These are phyloP conservation scores for Chauna torquata DNA, from an alignment of 2,113 vertebrate species.

Conservation along the genomic window DNA sequence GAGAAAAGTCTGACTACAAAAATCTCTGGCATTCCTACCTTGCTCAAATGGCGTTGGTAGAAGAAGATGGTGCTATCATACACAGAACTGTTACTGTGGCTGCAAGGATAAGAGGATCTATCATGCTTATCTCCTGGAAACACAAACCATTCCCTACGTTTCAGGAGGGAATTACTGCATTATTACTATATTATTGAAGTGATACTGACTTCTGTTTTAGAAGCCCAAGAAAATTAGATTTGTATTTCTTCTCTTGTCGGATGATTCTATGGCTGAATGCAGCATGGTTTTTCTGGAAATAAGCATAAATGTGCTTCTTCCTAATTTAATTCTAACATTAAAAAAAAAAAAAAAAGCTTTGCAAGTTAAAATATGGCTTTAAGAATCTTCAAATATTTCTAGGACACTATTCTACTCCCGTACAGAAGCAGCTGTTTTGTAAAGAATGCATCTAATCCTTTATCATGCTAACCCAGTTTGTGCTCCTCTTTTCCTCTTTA, in stretches of 20 bases:
- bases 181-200: background rate
- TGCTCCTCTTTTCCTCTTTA: background rate
- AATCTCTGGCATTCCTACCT: background rate
- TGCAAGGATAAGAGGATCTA: background rate
- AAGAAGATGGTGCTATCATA: background rate
- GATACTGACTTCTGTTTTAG: background rate
- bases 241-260: background rate
- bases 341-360: background rate
- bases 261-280: background rate
- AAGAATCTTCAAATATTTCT: background rate
- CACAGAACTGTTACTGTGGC: background rate
- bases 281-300: background rate
- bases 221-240: background rate
- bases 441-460: background rate
- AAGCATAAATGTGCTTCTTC: background rate
- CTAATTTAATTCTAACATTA: background rate
- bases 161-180: background rate
- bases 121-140: background rate
- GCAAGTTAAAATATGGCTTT: background rate
- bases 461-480: background rate
- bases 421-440: background rate
- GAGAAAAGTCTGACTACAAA: background rate
- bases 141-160: background rate
- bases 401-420: background rate
- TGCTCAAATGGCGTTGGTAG: background rate